Percentiles rank a stretch among this genome's conserved stretches.
phyloP scores from a whole-genome alignment of 2,888 invertebrate genomes.

The Volucella bombylans region DNA sequence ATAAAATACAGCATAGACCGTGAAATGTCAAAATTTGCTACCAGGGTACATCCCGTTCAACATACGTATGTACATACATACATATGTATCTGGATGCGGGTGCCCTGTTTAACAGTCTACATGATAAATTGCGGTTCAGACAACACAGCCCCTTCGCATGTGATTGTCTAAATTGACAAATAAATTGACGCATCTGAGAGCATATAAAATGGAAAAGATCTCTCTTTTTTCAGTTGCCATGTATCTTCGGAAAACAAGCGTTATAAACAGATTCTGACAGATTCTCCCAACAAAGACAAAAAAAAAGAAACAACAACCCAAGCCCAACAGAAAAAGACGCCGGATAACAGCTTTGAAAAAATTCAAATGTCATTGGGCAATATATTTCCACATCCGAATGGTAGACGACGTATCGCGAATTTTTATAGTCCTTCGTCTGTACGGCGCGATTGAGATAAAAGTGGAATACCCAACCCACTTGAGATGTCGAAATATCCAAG shows the following conservation, averaged over 20 bases:
- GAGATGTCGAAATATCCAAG: slow-evolving; percentile 32
- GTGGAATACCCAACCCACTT: slow-evolving; percentile 13
- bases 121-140: slow-evolving; percentile 65
- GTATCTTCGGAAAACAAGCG: slow-evolving; percentile 32
- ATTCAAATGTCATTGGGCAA: slow-evolving; percentile 69
- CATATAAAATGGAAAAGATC: slow-evolving; percentile 32
- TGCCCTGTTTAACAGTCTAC: slow-evolving; percentile 3
- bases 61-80: background rate
- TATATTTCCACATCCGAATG: slow-evolving; percentile 67
- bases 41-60: slow-evolving; percentile 9
- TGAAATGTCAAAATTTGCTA: slow-evolving; percentile 59
- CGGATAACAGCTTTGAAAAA: slow-evolving; percentile 59
- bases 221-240: slow-evolving; percentile 2
- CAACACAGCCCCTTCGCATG: slow-evolving; percentile 38
- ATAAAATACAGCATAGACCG: slow-evolving; percentile 62
- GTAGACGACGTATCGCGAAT: slow-evolving; percentile 25
- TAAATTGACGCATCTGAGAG: slow-evolving; percentile 69
- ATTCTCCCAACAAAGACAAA: slow-evolving; percentile 1
- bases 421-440: slow-evolving; percentile 42
- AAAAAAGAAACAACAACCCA: background rate
- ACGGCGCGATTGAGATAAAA: background rate
- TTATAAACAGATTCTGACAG: slow-evolving; percentile 36
- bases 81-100: slow-evolving; percentile 15
- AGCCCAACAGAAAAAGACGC: slow-evolving; percentile 9
- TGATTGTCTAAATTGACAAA: slow-evolving; percentile 70